Conservation (phyloP, 2,888 invertebrate genomes). For the Ophioninae sp. region DNA sequence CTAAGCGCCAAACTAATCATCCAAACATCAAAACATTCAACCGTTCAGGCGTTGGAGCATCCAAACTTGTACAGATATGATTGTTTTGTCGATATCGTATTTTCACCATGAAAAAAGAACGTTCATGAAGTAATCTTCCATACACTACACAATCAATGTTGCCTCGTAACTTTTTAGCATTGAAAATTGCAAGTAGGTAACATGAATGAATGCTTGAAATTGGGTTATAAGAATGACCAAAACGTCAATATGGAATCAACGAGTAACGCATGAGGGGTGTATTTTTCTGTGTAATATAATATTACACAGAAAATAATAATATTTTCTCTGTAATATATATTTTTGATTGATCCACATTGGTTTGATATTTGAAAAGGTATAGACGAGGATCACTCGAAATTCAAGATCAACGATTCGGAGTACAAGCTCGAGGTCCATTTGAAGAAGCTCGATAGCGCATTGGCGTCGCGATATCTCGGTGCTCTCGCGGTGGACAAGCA, state of each 20-base stretch:
- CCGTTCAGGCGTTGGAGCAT: too few species aligned
- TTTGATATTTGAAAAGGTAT: constrained; percentile 66
- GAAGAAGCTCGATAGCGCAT: constrained; percentile 67
- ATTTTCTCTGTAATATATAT: background rate
- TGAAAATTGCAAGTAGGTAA: too few species aligned
- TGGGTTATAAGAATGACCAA: background rate
- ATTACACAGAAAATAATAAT: too few species aligned
- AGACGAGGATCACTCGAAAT: constrained; percentile 71
- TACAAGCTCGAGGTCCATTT: constrained; percentile 59
- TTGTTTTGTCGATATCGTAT: too few species aligned
- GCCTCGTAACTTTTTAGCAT: too few species aligned
- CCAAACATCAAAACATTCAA: too few species aligned
- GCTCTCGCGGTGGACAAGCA: constrained; percentile 80
- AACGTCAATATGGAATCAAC: background rate
- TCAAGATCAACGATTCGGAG: constrained; percentile 71
- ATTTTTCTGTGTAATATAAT: background rate
- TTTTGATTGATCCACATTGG: background rate
- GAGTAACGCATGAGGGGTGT: background rate
- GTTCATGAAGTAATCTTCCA: too few species aligned
- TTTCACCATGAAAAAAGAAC: too few species aligned
- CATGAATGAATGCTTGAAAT: background rate
- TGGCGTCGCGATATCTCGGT: constrained; percentile 81
- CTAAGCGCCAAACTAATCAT: too few species aligned
- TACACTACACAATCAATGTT: too few species aligned
- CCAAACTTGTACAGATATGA: too few species aligned